Conservation (phyloP, 2,797 vertebrate genomes). For the Cyprinella venusta region DNA sequence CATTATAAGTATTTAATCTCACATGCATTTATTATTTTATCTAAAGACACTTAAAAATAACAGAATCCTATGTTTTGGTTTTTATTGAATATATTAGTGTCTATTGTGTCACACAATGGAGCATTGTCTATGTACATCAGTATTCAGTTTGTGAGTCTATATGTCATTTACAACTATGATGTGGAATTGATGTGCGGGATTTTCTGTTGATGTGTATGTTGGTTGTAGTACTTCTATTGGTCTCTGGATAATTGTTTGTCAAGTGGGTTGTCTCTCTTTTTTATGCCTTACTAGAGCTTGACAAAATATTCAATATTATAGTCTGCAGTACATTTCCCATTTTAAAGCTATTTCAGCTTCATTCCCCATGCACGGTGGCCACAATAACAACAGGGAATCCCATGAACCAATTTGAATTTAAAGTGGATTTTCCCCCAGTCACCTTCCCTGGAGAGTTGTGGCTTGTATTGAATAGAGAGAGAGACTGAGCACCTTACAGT, state of each 20-base stretch:
- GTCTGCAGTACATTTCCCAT: constrained; percentile 54
- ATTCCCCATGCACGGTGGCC: constrained; percentile 43
- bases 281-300: constrained; percentile 49
- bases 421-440: constrained; percentile 61
- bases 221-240: not conserved
- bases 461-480: constrained; percentile 39
- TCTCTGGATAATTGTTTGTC: constrained; percentile 56
- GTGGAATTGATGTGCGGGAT: constrained; percentile 32
- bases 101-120: not conserved
- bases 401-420: constrained; percentile 64
- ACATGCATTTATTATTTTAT: not conserved
- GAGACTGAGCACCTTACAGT: constrained; percentile 27
- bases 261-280: constrained; percentile 50
- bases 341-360: constrained; percentile 49
- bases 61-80: not conserved
- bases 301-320: constrained; percentile 55
- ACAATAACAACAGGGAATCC: constrained; percentile 62
- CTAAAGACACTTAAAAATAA: not conserved
- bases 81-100: not conserved
- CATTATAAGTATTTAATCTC: not conserved
- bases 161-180: constrained; percentile 28
- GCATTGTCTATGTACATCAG: constrained; percentile 8
- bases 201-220: constrained; percentile 26
- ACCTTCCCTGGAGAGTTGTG: constrained; percentile 50
- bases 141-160: constrained; percentile 28